A percentile compares a stretch with the other conserved stretches of the same genome.
Evolutionary conservation across 1,140 invertebrate genomes (phyloP).

Genomic region (Papilio glaucus): DNA sequence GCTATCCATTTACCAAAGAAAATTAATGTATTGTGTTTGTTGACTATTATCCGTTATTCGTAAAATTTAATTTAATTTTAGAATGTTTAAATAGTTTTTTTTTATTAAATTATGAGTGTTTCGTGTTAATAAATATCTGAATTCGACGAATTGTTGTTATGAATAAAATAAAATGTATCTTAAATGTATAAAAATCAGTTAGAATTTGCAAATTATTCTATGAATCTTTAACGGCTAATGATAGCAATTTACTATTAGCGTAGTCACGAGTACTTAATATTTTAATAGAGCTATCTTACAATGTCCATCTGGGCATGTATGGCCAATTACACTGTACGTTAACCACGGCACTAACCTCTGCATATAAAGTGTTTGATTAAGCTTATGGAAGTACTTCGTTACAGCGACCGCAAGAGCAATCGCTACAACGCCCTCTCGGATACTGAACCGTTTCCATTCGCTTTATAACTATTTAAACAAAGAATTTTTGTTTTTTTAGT

Average conservation of each 20-base stretch:
- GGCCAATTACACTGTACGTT: neutral
- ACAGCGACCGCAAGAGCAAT: neutral
- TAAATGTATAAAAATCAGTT: no score
- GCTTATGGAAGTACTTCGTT: slow-evolving; percentile 1
- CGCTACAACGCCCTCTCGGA: slow-evolving; percentile 1
- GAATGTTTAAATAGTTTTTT: no score
- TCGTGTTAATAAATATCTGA: no score
- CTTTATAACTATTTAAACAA: neutral
- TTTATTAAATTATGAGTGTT: no score
- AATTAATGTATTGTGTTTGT: neutral
- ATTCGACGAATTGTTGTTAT: no score
- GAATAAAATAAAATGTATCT: no score
- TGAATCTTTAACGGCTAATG: no score
- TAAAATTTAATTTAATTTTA: no score
- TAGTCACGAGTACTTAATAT: neutral
- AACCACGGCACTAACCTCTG: neutral
- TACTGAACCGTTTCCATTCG: neutral
- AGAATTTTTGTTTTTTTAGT: no score
- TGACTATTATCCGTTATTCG: neutral
- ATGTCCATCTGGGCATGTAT: neutral
- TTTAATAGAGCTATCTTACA: neutral
- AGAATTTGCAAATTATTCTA: no score
- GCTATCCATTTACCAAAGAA: slow-evolving; percentile 8
- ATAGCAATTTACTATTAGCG: no score
- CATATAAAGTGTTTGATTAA: slow-evolving; percentile 17